Evolutionary conservation across 2,113 vertebrate genomes (phyloP), one percentile per base, ranked within the genome.

Genomic region (Scartelaos histophorus): DNA sequence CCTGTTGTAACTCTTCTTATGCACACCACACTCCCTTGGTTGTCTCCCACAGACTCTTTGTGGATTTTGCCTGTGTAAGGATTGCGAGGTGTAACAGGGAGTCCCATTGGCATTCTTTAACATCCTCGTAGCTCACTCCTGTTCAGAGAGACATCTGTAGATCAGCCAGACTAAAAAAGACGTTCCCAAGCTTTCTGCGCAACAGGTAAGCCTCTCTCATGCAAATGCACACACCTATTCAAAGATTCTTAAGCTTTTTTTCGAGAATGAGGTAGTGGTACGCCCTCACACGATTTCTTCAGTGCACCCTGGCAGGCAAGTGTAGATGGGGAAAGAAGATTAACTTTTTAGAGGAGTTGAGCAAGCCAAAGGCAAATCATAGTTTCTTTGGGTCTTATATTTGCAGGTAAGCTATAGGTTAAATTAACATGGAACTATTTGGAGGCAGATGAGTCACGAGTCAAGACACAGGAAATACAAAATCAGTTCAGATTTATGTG

Each of bases 201-300:
- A 90, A 91, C 91, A 92, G 93, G 93, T 93, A 87, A 89, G 89
- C 85, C 74, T 84, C 85, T 85, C 77, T 84, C 79, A 88, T 89
- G 86, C 89, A 90, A 91, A 90, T 92, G 76, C 73, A 56, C 75
- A 80, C 71, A 82, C 81, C 61, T 69, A 74, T 82, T 90, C 84
- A 91, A 90, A 92, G 82, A 79, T 78, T 71, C 80, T 54, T 56
- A n/a, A n/a, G n/a, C 75, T 71, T 71, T 62, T n/a, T 29, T 64
- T 79, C 67, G 61, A 70, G 69, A 16, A 67, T 16, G 74, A 74
- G 75, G 43, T 57, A 57, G 54, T 81, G 74, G 51, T 75, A 73
- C 70, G 54, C 70, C 62, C 65, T 82, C n/a, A 78, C 29, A 84
- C 38, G 81, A 58, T 64, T 83, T 67, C 67, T 57, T 76, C 69